Evolutionary conservation across 2,888 invertebrate species (phyloP).

Genomic region (Sarcophaga rosellei): DNA sequence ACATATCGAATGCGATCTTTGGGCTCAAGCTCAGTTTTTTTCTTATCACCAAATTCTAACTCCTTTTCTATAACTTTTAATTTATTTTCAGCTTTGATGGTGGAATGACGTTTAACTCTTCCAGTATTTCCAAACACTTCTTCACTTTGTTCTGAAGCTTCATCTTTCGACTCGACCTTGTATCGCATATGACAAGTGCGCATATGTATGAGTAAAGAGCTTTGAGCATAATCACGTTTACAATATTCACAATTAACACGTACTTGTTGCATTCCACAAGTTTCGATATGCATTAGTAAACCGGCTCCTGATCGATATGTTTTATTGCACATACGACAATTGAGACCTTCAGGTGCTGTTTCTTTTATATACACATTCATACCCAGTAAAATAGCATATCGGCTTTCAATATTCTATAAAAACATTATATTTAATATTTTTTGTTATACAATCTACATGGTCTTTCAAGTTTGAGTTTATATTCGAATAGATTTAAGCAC

Average conservation of each 20-base stretch:
- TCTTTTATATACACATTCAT: constrained; percentile 72
- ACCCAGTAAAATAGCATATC: constrained; percentile 68
- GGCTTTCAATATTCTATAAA: constrained; percentile 70
- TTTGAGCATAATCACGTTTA: constrained; percentile 70
- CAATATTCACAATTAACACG: constrained; percentile 75
- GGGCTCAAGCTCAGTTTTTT: constrained; percentile 14
- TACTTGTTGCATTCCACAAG: constrained; percentile 72
- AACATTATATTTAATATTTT: background rate
- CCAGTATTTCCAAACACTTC: constrained; percentile 75
- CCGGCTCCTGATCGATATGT: constrained; percentile 75
- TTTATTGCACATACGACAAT: constrained; percentile 77
- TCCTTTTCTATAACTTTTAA: constrained; percentile 73
- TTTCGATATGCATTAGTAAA: constrained; percentile 75
- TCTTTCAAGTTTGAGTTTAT: background rate
- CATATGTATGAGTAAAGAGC: constrained; percentile 69
- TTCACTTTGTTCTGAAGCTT: constrained; percentile 17
- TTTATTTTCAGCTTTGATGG: constrained; percentile 78
- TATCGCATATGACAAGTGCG: constrained; percentile 71
- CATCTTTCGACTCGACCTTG: background rate
- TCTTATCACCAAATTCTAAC: constrained; percentile 39
- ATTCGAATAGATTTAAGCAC: no score
- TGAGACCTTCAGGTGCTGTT: constrained; percentile 67
- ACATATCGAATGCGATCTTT: constrained; percentile 39
- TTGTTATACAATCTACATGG: background rate
- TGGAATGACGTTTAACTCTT: constrained; percentile 76